Percentiles rank a stretch among this genome's conserved stretches.
phyloP scores from a whole-genome alignment of 2,888 invertebrate genomes.

The Ophion slaviceki region DNA sequence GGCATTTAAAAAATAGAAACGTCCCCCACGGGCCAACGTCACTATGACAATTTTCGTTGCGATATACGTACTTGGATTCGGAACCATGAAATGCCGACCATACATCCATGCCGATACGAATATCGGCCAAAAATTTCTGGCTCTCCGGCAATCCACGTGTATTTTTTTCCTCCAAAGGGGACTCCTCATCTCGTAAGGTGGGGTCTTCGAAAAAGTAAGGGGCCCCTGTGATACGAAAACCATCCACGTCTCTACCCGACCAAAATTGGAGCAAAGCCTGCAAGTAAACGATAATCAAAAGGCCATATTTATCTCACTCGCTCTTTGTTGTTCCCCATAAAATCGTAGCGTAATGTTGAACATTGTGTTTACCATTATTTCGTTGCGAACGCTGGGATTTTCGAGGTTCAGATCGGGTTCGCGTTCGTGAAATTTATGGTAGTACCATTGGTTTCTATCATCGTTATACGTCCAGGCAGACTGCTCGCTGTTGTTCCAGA shows the following conservation, averaged over 20 bases:
- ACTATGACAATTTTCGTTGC: not conserved
- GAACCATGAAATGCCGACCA: constrained; percentile 72
- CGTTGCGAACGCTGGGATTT: constrained; percentile 86
- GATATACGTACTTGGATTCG: constrained; percentile 72
- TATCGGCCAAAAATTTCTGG: constrained; percentile 69
- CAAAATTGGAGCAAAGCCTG: constrained; percentile 75
- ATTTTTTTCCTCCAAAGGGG: constrained; percentile 18
- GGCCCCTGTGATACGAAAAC: constrained; percentile 73
- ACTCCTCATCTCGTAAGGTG: constrained; percentile 64
- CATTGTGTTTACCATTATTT: constrained; percentile 41
- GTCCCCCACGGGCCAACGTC: not conserved
- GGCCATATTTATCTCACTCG: not conserved
- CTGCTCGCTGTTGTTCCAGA: constrained; percentile 85
- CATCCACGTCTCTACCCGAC: constrained; percentile 75
- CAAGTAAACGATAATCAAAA: constrained; percentile 6
- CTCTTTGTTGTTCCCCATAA: not conserved
- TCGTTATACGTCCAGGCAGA: constrained; percentile 90
- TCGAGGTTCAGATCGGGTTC: constrained; percentile 94
- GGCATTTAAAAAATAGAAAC: not conserved
- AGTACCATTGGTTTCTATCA: constrained; percentile 89
- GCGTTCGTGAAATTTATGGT: constrained; percentile 90
- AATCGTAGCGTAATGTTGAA: not conserved
- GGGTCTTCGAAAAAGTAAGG: constrained; percentile 74
- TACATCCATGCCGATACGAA: constrained; percentile 72
- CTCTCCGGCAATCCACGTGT: constrained; percentile 68